Evolutionary conservation across 2,888 invertebrate genomes (phyloP).

Genomic region (Hetaerina titia): DNA sequence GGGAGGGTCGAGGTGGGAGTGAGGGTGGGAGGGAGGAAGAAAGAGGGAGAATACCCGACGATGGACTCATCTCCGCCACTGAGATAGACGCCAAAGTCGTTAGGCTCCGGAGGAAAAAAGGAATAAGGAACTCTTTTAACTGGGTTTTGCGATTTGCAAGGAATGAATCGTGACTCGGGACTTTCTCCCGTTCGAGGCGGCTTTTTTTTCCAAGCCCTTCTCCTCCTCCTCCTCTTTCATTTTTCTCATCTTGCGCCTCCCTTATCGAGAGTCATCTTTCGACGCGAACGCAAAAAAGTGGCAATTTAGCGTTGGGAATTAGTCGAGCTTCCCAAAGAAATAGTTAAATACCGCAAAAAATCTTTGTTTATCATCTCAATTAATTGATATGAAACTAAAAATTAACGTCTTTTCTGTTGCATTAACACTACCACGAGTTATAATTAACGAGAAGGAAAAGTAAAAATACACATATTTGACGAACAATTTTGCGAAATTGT

Average conservation of each 20-base stretch:
- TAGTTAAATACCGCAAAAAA: background rate
- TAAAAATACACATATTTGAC: background rate
- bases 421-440: background rate
- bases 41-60: background rate
- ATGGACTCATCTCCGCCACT: background rate
- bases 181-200: conserved; percentile 40
- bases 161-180: conserved; percentile 51
- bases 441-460: background rate
- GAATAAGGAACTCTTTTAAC: conserved; percentile 44
- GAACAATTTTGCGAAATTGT: background rate
- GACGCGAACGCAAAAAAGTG: background rate
- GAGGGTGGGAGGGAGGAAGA: background rate
- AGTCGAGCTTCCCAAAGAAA: background rate
- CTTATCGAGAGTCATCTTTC: background rate
- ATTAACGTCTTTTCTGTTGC: background rate
- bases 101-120: conserved; percentile 4
- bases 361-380: background rate
- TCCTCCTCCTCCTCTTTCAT: background rate
- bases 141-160: conserved; percentile 61
- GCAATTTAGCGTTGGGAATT: background rate
- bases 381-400: background rate
- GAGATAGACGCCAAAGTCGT: conserved; percentile 23
- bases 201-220: background rate
- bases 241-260: conserved; percentile 1
- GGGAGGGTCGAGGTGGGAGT: background rate